Evolutionary conservation across 2,888 invertebrate genomes (phyloP).

Genomic region (Blastobasis adustella): DNA sequence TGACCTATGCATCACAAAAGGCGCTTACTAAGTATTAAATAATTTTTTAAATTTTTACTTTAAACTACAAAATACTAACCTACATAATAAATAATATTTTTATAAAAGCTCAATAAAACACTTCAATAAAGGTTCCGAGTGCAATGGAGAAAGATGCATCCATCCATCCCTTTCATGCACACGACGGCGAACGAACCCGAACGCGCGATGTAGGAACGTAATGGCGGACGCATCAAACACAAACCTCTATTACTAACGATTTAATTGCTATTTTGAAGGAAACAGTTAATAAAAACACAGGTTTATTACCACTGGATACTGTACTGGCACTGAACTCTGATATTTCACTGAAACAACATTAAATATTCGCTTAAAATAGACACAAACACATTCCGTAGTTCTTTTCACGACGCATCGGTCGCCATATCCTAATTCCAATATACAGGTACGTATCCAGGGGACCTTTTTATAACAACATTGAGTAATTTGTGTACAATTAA

Average conservation of each 20-base stretch:
- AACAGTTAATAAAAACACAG: conserved; percentile 21
- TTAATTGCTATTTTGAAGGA: conserved; percentile 31
- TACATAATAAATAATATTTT: neutral
- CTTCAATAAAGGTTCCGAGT: conserved; percentile 25
- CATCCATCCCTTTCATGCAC: conserved; percentile 40
- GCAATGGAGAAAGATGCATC: conserved; percentile 45
- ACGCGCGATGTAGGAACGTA: conserved; percentile 33
- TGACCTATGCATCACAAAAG: too few relatives aligned
- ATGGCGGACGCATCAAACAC: conserved; percentile 55
- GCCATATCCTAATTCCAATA: conserved; percentile 62
- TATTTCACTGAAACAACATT: conserved; percentile 13
- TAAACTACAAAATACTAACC: neutral
- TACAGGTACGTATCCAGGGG: conserved; percentile 45
- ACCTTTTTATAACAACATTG: too few relatives aligned
- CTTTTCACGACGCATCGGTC: conserved; percentile 58
- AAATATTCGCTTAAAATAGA: conserved; percentile 33
- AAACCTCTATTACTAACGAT: conserved; percentile 31
- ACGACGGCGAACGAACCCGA: conserved; percentile 23
- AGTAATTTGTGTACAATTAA: too few relatives aligned
- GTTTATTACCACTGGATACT: conserved; percentile 16
- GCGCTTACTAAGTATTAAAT: neutral
- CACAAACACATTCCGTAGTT: conserved; percentile 49
- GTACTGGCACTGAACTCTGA: conserved; percentile 20
- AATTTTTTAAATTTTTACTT: neutral
- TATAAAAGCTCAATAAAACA: neutral